Evolutionary conservation across 2,797 vertebrate genomes (phyloP).

Genomic region (Alosa sapidissima): DNA sequence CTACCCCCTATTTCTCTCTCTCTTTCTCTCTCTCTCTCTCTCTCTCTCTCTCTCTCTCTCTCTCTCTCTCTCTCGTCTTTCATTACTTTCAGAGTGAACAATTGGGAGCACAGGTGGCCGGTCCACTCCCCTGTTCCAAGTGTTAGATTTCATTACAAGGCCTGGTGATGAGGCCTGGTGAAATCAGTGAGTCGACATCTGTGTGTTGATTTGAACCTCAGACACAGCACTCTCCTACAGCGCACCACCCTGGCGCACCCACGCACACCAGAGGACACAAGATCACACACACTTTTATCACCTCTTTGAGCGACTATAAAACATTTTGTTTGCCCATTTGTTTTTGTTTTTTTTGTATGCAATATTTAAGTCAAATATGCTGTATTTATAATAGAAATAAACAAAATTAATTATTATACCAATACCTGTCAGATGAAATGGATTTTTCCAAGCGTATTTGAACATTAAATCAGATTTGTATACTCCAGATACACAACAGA

Average conservation of each 20-base stretch:
- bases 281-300: background rate
- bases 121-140: slow-evolving; percentile 70
- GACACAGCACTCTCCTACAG: slow-evolving; percentile 54
- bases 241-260: slow-evolving; percentile 25
- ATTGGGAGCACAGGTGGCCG: slow-evolving; percentile 71
- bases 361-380: background rate
- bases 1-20: background rate
- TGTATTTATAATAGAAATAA: background rate
- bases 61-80: slow-evolving; percentile 33
- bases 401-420: background rate
- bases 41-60: slow-evolving; percentile 39
- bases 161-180: slow-evolving; percentile 51
- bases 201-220: slow-evolving; percentile 65
- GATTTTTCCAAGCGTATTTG: background rate
- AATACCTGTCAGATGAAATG: background rate
- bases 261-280: background rate
- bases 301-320: background rate
- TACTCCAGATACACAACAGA: background rate
- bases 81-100: slow-evolving; percentile 60
- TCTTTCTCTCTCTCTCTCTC: slow-evolving; percentile 38
- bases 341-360: background rate
- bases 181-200: slow-evolving; percentile 65
- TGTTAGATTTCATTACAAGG: slow-evolving; percentile 73
- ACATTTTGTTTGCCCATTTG: background rate
- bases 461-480: too few relatives aligned